Conservation (phyloP, 2,797 vertebrate genomes). For the Orestias chungarensis region DNA sequence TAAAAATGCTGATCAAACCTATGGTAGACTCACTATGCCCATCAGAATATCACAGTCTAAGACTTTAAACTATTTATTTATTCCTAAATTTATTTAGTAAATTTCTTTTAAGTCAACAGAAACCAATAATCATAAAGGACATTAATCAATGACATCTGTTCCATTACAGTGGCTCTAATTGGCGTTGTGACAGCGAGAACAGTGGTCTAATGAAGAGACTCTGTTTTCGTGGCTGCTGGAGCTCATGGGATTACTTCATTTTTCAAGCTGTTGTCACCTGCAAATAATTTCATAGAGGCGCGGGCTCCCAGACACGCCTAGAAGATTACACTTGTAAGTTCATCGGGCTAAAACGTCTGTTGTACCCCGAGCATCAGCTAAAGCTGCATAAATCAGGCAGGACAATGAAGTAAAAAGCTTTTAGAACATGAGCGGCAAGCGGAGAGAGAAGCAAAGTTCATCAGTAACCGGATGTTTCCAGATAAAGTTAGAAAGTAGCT, state of each 20-base stretch:
- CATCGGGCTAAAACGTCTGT: conserved; percentile 55
- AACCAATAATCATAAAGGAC: conserved; percentile 26
- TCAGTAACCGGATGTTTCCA: conserved; percentile 55
- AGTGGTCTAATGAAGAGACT: conserved; percentile 60
- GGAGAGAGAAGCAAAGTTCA: conserved; percentile 30
- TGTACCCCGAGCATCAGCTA: conserved; percentile 25
- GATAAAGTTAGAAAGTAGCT: conserved; percentile 50
- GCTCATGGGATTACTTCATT: conserved; percentile 53
- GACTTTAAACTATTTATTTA: conserved; percentile 51
- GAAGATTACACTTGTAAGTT: conserved; percentile 51
- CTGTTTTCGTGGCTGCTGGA: conserved; percentile 35
- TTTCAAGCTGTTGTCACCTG: conserved; percentile 63
- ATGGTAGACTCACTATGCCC: conserved; percentile 13
- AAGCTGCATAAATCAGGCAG: conserved; percentile 36
- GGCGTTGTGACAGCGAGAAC: conserved; percentile 47
- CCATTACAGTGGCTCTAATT: conserved; percentile 55
- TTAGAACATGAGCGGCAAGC: conserved; percentile 18
- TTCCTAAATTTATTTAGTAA: conserved; percentile 37
- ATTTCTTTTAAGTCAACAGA: conserved; percentile 33
- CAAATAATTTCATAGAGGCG: conserved; percentile 54
- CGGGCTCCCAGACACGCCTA: conserved; percentile 35
- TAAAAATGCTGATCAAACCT: not conserved
- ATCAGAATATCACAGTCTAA: conserved; percentile 39
- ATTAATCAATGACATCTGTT: conserved; percentile 51
- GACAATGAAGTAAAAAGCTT: conserved; percentile 24